phyloP scores from a whole-genome alignment of 2,113 vertebrate species.

The Proteles cristata region DNA sequence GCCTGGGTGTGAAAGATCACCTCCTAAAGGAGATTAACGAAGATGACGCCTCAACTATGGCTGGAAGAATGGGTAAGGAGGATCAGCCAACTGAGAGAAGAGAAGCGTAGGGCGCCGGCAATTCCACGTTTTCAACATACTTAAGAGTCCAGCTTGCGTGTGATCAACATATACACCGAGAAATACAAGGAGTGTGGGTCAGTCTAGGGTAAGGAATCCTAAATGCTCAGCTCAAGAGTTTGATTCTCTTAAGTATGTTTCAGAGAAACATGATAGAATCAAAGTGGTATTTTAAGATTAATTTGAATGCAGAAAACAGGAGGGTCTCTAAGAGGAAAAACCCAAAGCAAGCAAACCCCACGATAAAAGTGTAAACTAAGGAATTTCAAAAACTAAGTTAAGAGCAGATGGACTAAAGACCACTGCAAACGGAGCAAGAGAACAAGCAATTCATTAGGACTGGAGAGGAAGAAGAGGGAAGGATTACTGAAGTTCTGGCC shows the following conservation, averaged over 20 bases:
- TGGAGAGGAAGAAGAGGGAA: not conserved
- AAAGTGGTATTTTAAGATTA: constrained; percentile 29
- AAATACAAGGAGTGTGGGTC: not conserved
- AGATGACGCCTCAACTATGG: not conserved
- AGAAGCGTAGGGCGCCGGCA: not conserved
- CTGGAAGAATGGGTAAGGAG: not conserved
- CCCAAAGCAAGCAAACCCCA: not conserved
- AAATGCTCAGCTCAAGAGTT: not conserved
- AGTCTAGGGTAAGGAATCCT: not conserved
- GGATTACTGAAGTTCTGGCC: not conserved
- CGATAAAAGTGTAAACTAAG: not conserved
- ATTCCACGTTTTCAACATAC: not conserved
- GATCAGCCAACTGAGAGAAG: not conserved
- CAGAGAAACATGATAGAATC: constrained; percentile 13
- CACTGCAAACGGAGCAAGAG: not conserved
- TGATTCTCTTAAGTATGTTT: constrained; percentile 32
- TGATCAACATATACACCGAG: not conserved
- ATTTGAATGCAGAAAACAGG: not conserved
- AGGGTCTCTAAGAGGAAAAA: not conserved
- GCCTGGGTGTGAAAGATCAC: not conserved
- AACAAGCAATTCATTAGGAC: not conserved
- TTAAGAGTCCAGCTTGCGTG: constrained; percentile 9
- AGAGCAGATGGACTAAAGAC: not conserved
- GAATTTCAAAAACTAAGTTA: not conserved
- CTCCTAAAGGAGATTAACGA: not conserved